Percentiles rank a stretch among this genome's conserved stretches.
Evolutionary conservation across 2,113 vertebrate genomes (phyloP).

Genomic region (Colaptes auratus): DNA sequence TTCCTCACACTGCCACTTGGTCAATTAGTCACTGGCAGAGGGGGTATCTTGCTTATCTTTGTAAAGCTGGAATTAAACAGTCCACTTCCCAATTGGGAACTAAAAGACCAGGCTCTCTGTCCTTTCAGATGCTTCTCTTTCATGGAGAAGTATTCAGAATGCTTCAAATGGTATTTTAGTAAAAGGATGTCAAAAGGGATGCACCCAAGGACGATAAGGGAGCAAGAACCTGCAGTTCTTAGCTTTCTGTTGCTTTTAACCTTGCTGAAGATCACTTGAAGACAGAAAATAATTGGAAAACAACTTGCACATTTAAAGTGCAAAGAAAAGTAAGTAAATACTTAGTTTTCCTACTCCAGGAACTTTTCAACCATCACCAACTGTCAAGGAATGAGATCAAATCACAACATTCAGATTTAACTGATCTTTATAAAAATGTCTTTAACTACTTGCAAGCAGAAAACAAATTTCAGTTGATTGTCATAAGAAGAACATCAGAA

Average conservation of each 20-base stretch:
- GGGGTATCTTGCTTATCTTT: background rate
- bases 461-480: background rate
- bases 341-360: background rate
- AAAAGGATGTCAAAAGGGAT: background rate
- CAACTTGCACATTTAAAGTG: background rate
- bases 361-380: background rate
- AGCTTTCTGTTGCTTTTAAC: background rate
- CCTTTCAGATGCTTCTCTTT: background rate
- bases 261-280: background rate
- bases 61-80: background rate
- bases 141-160: background rate
- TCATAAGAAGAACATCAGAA: background rate
- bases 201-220: no score
- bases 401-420: background rate
- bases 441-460: background rate
- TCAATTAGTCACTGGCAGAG: background rate
- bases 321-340: background rate
- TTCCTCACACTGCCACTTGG: background rate
- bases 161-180: background rate
- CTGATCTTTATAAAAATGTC: accelerated
- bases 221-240: background rate
- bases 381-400: background rate
- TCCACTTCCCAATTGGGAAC: background rate
- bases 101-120: background rate
- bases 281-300: background rate